Percentiles rank a stretch among this genome's conserved stretches.
Conservation (phyloP, 2,797 vertebrate species). For the Pyrrhura leucotis region DNA sequence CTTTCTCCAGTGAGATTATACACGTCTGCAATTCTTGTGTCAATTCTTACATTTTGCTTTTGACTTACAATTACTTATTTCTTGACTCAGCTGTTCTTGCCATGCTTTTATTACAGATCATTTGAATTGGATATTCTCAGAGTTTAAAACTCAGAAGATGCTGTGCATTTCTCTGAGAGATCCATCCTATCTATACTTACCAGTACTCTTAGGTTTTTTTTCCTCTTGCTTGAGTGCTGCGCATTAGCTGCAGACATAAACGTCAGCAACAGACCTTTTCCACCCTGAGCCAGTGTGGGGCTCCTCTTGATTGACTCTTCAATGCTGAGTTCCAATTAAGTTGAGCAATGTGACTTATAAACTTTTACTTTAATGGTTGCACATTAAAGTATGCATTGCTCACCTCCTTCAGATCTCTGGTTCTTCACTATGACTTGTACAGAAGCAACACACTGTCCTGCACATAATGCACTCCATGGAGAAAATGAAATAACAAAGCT, state of each 20-base stretch:
- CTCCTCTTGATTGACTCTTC: not conserved
- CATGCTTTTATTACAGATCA: not conserved
- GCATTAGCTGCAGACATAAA: not conserved
- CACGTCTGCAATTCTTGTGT: not conserved
- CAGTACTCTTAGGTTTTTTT: not conserved
- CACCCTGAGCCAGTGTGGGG: not conserved
- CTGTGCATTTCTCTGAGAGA: not conserved
- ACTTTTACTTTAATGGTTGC: not conserved
- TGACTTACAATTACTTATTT: not conserved
- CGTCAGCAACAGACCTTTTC: not conserved
- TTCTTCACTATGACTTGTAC: not conserved
- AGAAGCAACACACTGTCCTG: not conserved
- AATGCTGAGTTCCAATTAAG: not conserved
- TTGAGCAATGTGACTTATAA: not conserved
- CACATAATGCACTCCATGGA: accelerated
- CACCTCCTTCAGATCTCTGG: not conserved
- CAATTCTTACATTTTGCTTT: not conserved
- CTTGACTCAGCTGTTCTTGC: not conserved
- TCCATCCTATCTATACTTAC: not conserved
- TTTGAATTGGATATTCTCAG: not conserved
- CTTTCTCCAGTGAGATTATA: not conserved
- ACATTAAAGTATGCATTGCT: accelerated
- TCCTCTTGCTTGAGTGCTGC: not conserved
- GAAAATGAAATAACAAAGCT: not conserved
- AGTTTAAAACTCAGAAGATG: not conserved